These are phyloP conservation scores for Deroplatys truncata DNA, from an alignment of 2,888 invertebrate genomes.

Conservation along the genomic window DNA sequence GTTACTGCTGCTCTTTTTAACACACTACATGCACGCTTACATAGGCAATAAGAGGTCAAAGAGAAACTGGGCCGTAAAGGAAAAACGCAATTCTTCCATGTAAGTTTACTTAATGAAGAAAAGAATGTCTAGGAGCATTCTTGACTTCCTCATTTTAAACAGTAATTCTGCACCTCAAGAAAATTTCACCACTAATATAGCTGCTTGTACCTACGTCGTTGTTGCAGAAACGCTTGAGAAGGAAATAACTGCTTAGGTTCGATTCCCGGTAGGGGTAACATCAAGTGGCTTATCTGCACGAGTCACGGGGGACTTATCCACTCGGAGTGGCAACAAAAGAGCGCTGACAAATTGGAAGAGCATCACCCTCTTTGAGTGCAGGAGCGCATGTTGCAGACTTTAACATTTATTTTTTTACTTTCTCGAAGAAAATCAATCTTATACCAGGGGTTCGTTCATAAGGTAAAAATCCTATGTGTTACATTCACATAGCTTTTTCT, in stretches of 20 bases:
- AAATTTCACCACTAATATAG: too few relatives aligned
- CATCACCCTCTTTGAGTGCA: background rate
- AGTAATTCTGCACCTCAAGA: too few relatives aligned
- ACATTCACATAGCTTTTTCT: too few relatives aligned
- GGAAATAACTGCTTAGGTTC: background rate
- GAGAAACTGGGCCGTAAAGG: background rate
- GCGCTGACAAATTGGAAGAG: constrained; percentile 3
- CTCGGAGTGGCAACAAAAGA: background rate
- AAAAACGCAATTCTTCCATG: background rate
- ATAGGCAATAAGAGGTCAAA: background rate
- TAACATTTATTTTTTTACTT: too few relatives aligned
- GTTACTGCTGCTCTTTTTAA: background rate
- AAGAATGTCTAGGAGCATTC: too few relatives aligned
- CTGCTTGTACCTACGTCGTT: background rate
- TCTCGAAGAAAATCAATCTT: too few relatives aligned
- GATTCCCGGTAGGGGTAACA: background rate
- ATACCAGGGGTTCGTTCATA: too few relatives aligned
- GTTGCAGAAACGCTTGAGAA: background rate
- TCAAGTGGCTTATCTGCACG: background rate
- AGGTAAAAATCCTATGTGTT: too few relatives aligned
- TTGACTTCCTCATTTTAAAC: too few relatives aligned
- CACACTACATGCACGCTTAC: background rate
- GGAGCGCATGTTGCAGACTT: background rate
- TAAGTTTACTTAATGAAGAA: background rate
- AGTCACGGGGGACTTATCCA: background rate